Base-by-base conservation (phyloP, 2,797 vertebrate genomes). In the Ciconia nigra region DNA sequence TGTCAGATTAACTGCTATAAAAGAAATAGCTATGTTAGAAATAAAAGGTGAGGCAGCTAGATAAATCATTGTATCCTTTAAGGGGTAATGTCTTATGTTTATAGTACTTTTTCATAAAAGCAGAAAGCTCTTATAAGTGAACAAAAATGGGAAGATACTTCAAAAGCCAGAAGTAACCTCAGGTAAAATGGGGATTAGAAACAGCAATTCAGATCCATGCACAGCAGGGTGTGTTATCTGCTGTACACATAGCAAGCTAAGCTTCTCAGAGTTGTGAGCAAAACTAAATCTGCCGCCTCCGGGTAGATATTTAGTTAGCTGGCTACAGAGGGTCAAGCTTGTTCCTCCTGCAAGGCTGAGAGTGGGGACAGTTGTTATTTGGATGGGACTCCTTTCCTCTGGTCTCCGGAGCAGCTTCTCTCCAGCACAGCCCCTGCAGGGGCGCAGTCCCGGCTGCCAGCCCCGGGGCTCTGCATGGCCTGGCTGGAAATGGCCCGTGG, bases 401-500 rank as follows among this genome's bases (percentile, higher is more conserved):
- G 14, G 8, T n/a, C 11, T 63, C 22, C 3, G 7, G 20, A 47
- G 21, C 10, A 66, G 2, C 11, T 80, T 54, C 15, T 49, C 8
- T 33, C 24, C 17, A 2, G 0, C 7, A 15, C 15, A 47, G 37
- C 7, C 16, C 5, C 41, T 17, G 18, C 7, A n/a, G n/a, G 26
- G 49, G 5, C 0, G 0, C 12, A 14, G 9, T 33, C 26, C 22
- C 2, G 3, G 26, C 41, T 76, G 13, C 37, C 19, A 58, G 35
- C 8, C 10, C 29, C 5, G 2, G 20, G 12, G 39, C 8, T 83
- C 7, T n/a, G 14, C 42, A 22, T 0, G 2, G 21, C 11, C 24
- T 0, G 0, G 4, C 13, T 63, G 35, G 39, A 86, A 65, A 37
- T 0, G 0, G 19, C 8, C 24, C 15, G 18, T 4, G 5, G 29